phyloP scores from a whole-genome alignment of 2,113 vertebrate species.

The Pontoporia blainvillei region DNA sequence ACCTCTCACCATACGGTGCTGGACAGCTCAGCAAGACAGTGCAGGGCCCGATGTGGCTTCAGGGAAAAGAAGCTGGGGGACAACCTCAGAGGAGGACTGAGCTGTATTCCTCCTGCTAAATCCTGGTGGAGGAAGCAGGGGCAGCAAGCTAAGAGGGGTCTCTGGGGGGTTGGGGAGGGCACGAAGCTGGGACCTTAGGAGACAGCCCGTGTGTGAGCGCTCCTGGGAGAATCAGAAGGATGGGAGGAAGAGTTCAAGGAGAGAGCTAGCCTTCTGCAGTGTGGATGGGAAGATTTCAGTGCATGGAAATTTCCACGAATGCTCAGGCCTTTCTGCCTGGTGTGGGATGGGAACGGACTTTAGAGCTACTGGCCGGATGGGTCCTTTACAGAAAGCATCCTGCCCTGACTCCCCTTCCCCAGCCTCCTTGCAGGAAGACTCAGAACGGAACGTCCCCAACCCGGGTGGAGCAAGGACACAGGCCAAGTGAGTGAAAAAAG shows the following conservation, averaged over 20 bases:
- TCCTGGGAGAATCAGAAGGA: background rate
- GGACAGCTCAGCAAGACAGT: background rate
- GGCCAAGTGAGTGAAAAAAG: slow-evolving; percentile 49
- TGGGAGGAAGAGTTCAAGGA: slow-evolving; percentile 28
- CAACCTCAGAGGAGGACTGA: rapidly evolving
- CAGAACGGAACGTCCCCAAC: background rate
- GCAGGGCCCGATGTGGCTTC: background rate
- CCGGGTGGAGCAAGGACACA: background rate
- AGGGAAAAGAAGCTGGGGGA: background rate
- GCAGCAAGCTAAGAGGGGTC: background rate
- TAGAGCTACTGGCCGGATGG: background rate
- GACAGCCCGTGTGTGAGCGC: slow-evolving; percentile 16
- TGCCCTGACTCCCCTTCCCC: background rate
- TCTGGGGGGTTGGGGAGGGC: background rate
- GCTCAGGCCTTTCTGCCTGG: background rate
- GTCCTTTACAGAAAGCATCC: background rate
- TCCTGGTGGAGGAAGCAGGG: rapidly evolving
- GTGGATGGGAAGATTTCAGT: background rate
- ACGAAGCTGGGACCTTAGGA: background rate
- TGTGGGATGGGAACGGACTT: background rate
- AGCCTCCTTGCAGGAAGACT: background rate
- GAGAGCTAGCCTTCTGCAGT: background rate
- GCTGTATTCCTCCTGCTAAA: background rate
- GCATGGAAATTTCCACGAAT: background rate
- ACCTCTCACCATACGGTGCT: background rate